Percentiles rank a stretch among this genome's conserved stretches.
These are phyloP conservation scores for Trichosurus vulpecula DNA, from an alignment of 2,797 vertebrate species.

Conservation along the genomic window DNA sequence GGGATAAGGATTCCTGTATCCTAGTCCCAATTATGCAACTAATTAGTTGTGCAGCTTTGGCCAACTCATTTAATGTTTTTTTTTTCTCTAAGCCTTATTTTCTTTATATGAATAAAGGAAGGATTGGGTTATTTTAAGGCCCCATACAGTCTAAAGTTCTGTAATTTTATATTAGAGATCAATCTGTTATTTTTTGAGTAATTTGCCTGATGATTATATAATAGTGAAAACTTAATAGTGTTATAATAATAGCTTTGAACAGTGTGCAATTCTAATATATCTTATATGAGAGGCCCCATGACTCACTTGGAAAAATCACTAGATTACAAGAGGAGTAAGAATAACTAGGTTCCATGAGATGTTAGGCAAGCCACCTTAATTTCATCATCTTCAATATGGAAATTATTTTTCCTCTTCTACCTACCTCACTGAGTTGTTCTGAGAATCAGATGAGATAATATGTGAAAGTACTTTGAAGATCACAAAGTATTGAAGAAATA, in stretches of 20 bases:
- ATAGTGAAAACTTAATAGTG: background rate
- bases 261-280: background rate
- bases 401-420: background rate
- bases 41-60: background rate
- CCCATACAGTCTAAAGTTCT: background rate
- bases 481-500: background rate
- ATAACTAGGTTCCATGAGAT: background rate
- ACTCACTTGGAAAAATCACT: background rate
- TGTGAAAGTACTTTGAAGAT: background rate
- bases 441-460: background rate
- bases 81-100: background rate
- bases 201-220: background rate
- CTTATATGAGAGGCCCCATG: background rate
- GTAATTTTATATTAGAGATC: background rate
- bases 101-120: background rate
- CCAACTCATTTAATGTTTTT: background rate
- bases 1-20: background rate
- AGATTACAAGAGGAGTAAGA: background rate
- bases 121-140: background rate
- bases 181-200: background rate
- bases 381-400: background rate
- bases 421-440: background rate
- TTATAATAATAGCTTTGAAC: background rate
- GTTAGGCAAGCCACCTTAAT: background rate
- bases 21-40: background rate